These are phyloP conservation scores for Nixonia krombeini DNA, from an alignment of 1,140 invertebrate genomes.

Conservation along the genomic window DNA sequence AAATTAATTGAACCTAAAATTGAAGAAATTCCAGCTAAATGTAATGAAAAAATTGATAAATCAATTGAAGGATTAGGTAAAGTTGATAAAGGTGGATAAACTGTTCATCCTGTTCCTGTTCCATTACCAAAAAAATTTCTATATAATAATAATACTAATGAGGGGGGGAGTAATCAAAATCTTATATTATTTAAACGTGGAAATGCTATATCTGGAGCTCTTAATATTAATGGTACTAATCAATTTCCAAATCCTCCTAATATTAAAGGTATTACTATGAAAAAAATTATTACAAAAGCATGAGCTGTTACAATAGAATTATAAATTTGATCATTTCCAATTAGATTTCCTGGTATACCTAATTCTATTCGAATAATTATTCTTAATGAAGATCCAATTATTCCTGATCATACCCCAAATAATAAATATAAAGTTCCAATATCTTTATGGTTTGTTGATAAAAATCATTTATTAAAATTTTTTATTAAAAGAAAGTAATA, in stretches of 20 bases:
- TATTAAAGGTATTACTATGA: slow-evolving; percentile 84
- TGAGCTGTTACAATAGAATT: slow-evolving; percentile 81
- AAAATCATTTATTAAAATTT: slow-evolving; percentile 69
- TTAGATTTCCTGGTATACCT: slow-evolving; percentile 73
- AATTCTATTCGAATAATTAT: slow-evolving; percentile 80
- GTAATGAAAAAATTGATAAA: slow-evolving; percentile 78
- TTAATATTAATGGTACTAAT: slow-evolving; percentile 81
- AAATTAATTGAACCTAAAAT: slow-evolving; percentile 80
- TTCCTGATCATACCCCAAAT: slow-evolving; percentile 77
- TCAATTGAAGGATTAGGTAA: slow-evolving; percentile 76
- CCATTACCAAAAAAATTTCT: slow-evolving; percentile 75
- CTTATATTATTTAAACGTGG: slow-evolving; percentile 85
- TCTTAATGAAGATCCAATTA: slow-evolving; percentile 77
- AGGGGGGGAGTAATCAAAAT: slow-evolving; percentile 80
- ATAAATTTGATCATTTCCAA: slow-evolving; percentile 80
- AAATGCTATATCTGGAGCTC: slow-evolving; percentile 81
- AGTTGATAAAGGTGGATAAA: slow-evolving; percentile 78
- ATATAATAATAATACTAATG: slow-evolving; percentile 74
- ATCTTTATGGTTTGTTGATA: slow-evolving; percentile 83
- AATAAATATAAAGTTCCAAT: slow-evolving; percentile 84
- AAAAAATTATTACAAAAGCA: slow-evolving; percentile 86
- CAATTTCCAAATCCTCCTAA: slow-evolving; percentile 87
- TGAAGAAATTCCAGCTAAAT: slow-evolving; percentile 78
- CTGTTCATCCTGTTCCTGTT: slow-evolving; percentile 77
- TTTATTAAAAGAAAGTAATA: neutral